Conservation (phyloP, 2,113 vertebrate genomes). For the Ammodytes marinus region DNA sequence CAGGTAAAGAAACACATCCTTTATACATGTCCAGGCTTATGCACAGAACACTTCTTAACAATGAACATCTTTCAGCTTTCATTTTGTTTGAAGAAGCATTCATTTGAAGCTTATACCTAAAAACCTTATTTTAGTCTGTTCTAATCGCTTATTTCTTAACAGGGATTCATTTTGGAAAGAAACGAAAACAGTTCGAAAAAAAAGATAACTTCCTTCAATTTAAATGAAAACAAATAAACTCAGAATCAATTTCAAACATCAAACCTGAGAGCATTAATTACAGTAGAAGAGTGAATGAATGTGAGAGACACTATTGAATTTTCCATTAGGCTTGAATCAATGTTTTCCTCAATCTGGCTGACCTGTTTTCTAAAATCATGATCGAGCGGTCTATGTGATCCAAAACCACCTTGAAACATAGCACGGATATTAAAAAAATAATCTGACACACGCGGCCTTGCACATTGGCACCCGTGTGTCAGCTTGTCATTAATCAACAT, state of each 20-base stretch:
- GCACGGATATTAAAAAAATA: not conserved
- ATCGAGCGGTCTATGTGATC: not conserved
- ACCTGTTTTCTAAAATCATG: conserved; percentile 10
- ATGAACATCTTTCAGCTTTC: not conserved
- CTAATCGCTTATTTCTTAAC: not conserved
- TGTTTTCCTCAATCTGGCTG: conserved; percentile 32
- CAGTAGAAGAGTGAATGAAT: conserved; percentile 1
- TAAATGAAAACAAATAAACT: not conserved
- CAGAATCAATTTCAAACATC: not conserved
- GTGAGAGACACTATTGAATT: conserved; percentile 20
- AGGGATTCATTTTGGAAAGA: not conserved
- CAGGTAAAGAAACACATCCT: not conserved
- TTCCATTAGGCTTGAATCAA: conserved; percentile 44
- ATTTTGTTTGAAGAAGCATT: not conserved
- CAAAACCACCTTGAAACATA: not conserved
- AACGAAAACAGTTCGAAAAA: not conserved
- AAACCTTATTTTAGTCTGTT: not conserved
- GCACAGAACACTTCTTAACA: not conserved
- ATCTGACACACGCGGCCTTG: not conserved
- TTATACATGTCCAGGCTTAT: not conserved
- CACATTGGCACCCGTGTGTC: not conserved
- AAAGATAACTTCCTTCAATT: not conserved
- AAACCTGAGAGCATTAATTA: not conserved
- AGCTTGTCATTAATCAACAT: not conserved
- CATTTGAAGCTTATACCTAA: not conserved